Percentiles rank a stretch among this genome's conserved stretches.
These are phyloP conservation scores for Thaumetopoea pityocampa DNA, from an alignment of 1,140 invertebrate species.

Conservation along the genomic window DNA sequence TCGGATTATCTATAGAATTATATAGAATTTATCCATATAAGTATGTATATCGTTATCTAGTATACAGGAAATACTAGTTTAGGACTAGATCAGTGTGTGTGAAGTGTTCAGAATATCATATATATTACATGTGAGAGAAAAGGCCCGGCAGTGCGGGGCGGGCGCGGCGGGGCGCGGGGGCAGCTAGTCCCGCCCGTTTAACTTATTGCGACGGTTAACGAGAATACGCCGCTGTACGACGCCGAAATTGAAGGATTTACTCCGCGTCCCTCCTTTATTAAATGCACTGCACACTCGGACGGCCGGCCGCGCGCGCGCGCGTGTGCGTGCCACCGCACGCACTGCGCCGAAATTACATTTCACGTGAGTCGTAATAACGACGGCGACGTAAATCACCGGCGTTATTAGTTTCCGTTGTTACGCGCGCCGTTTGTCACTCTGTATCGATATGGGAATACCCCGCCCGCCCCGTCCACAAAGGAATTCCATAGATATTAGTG, in stretches of 20 bases:
- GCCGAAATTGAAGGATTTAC: constrained; percentile 73
- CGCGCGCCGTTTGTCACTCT: constrained; percentile 62
- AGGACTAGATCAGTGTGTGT: too few relatives aligned
- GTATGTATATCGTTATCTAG: too few relatives aligned
- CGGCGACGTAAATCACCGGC: constrained; percentile 70
- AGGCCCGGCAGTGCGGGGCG: constrained; percentile 33
- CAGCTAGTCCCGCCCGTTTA: constrained; percentile 58
- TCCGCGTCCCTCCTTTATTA: constrained; percentile 74
- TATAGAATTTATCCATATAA: too few relatives aligned
- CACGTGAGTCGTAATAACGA: constrained; percentile 75
- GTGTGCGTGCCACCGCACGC: constrained; percentile 51
- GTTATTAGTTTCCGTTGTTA: constrained; percentile 73
- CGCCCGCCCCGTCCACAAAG: constrained; percentile 6
- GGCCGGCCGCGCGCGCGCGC: constrained; percentile 44
- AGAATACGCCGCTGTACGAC: constrained; percentile 72
- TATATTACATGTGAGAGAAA: too few relatives aligned
- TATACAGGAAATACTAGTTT: too few relatives aligned
- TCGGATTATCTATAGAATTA: too few relatives aligned
- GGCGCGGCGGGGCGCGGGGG: constrained; percentile 25
- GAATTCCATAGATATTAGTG: constrained; percentile 11
- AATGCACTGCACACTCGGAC: constrained; percentile 65
- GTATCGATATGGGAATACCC: constrained; percentile 45
- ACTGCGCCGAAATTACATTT: constrained; percentile 73
- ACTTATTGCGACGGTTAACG: constrained; percentile 75
- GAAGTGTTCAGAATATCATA: too few relatives aligned